Conservation (phyloP, 2,797 vertebrate species). For the Betta splendens region DNA sequence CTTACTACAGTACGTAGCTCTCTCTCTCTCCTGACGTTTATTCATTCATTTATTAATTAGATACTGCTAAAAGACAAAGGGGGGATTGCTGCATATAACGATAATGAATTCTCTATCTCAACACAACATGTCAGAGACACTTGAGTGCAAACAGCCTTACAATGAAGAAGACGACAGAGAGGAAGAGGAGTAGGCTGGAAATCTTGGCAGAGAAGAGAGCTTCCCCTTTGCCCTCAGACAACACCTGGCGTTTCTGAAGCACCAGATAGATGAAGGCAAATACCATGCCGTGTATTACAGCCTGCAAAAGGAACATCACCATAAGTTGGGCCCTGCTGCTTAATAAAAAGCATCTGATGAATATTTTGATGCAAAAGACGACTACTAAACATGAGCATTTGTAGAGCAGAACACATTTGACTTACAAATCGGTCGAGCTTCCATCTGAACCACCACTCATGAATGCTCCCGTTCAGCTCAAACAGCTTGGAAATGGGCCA, state of each 20-base stretch:
- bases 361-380: neutral
- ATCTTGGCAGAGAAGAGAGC: conserved; percentile 89
- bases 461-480: conserved; percentile 91
- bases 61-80: neutral
- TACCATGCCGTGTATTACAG: conserved; percentile 94
- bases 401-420: conserved; percentile 53
- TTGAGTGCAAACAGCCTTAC: conserved; percentile 76
- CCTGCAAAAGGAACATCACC: conserved; percentile 76
- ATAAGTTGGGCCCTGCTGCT: neutral
- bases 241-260: conserved; percentile 90
- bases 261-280: conserved; percentile 96
- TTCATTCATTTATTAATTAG: neutral
- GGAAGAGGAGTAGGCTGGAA: conserved; percentile 90
- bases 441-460: conserved; percentile 99
- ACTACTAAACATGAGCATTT: neutral
- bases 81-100: neutral
- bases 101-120: neutral
- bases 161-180: conserved; percentile 90
- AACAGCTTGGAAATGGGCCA: conserved; percentile 96
- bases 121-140: neutral
- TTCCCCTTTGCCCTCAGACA: conserved; percentile 94
- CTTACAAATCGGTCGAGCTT: conserved; percentile 96
- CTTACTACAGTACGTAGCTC: neutral
- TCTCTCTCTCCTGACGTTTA: neutral
- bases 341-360: neutral